Conservation (phyloP, 2,113 vertebrate species). For the Petaurus breviceps region DNA sequence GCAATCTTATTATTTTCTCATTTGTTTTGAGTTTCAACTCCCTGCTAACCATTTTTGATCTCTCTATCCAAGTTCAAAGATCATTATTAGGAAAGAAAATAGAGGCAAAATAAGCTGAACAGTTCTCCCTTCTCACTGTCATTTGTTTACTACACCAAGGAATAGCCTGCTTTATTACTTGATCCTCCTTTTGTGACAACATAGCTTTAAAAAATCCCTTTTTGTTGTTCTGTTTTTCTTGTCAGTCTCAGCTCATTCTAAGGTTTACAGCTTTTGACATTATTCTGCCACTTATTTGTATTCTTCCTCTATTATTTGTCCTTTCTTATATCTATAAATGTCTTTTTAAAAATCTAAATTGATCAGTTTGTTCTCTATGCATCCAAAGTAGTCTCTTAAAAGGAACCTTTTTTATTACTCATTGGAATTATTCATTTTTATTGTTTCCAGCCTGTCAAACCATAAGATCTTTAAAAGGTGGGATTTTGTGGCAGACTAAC, state of each 20-base stretch:
- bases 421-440: not conserved
- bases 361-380: not conserved
- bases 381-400: not conserved
- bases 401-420: not conserved
- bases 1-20: not conserved
- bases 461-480: not conserved
- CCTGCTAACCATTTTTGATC: not conserved
- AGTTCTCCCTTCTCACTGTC: not conserved
- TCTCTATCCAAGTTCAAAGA: not conserved
- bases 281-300: not conserved
- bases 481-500: not conserved
- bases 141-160: not conserved
- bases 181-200: not conserved
- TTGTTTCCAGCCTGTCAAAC: not conserved
- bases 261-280: not conserved
- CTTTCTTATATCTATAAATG: not conserved
- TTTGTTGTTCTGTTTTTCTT: not conserved
- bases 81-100: not conserved
- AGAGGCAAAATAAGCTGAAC: not conserved
- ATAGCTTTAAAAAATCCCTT: not conserved
- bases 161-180: not conserved
- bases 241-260: not conserved
- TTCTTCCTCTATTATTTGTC: not conserved
- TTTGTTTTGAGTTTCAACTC: not conserved
- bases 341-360: not conserved